phyloP scores from a whole-genome alignment of 2,888 invertebrate genomes.

The Spodoptera exigua region DNA sequence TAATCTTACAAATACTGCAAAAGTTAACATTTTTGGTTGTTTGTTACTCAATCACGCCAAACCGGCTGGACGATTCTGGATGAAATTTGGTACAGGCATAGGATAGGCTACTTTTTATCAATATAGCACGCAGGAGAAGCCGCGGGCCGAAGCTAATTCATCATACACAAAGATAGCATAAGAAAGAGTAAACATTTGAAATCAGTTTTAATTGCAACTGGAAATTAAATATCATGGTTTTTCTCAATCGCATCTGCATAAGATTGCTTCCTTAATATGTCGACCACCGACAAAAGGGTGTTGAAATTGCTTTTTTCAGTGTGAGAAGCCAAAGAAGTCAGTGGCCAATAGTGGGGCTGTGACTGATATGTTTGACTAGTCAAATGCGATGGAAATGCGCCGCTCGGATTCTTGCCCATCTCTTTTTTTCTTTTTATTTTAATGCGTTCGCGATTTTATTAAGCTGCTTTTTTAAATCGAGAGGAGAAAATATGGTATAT shows the following conservation, averaged over 20 bases:
- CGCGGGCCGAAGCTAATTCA: no score
- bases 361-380: conserved; percentile 86
- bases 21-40: no score
- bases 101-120: no score
- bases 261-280: conserved; percentile 88
- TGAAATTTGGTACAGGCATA: no score
- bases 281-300: conserved; percentile 73
- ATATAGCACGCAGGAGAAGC: no score
- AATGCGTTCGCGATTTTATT: conserved; percentile 68
- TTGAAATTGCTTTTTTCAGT: conserved; percentile 85
- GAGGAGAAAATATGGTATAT: not conserved
- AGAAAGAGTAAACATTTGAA: no score
- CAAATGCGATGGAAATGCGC: conserved; percentile 87
- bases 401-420: conserved; percentile 66
- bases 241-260: conserved; percentile 78
- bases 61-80: no score
- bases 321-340: conserved; percentile 83
- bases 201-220: conserved; percentile 38
- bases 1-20: no score
- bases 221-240: conserved; percentile 54
- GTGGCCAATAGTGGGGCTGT: conserved; percentile 75
- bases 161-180: no score
- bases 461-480: conserved; percentile 5
- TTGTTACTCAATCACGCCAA: no score
- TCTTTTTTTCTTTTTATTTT: conserved; percentile 60